phyloP scores from a whole-genome alignment of 2,797 vertebrate species.

The Platalea minor region DNA sequence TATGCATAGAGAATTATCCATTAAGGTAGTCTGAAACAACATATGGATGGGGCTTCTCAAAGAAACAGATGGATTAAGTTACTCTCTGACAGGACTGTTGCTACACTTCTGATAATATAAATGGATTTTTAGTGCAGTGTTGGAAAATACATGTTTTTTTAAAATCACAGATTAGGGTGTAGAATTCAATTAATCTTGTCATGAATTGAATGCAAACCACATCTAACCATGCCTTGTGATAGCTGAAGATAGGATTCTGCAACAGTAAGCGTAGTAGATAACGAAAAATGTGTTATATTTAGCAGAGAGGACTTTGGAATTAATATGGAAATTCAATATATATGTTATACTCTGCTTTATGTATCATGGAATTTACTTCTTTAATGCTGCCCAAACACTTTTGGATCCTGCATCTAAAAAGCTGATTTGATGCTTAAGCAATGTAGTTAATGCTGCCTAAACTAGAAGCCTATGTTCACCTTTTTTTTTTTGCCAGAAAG shows the following conservation, averaged over 20 bases:
- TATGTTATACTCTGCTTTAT: background rate
- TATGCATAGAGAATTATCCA: background rate
- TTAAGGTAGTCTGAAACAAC: constrained; percentile 35
- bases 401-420: background rate
- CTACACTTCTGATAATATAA: background rate
- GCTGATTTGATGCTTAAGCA: background rate
- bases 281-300: background rate
- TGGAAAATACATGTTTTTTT: background rate
- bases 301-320: background rate
- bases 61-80: constrained; percentile 44
- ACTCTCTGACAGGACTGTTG: background rate
- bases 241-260: background rate
- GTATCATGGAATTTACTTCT: background rate
- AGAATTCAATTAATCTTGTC: background rate
- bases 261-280: background rate
- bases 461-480: background rate
- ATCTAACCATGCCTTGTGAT: background rate
- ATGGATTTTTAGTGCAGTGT: background rate
- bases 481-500: background rate
- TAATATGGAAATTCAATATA: background rate
- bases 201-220: background rate
- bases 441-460: background rate
- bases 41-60: constrained; percentile 11
- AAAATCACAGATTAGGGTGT: background rate
- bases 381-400: background rate